These are phyloP conservation scores for Drosophila nasuta DNA, from an alignment of 1,140 invertebrate genomes.

Conservation along the genomic window DNA sequence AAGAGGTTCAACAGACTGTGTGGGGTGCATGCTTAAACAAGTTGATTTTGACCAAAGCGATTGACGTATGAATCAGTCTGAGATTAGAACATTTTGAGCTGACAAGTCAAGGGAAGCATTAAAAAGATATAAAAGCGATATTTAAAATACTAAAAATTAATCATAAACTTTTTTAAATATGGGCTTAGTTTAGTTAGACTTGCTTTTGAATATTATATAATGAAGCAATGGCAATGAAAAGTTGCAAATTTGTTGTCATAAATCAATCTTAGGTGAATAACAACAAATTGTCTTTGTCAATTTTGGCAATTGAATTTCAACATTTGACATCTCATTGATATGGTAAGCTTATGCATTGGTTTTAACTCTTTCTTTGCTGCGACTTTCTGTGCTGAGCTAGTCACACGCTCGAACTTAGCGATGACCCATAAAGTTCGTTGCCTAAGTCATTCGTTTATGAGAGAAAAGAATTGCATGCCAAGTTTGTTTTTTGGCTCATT, in stretches of 20 bases:
- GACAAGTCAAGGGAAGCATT: background rate
- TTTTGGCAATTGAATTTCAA: background rate
- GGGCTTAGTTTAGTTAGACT: too few species aligned
- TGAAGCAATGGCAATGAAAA: background rate
- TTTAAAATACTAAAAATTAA: too few species aligned
- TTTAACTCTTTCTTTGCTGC: slow-evolving; percentile 1
- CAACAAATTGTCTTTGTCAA: slow-evolving; percentile 1
- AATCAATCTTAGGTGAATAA: background rate
- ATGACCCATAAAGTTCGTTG: slow-evolving; percentile 17
- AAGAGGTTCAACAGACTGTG: slow-evolving; percentile 75
- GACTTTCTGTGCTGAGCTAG: background rate
- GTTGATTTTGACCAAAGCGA: slow-evolving; percentile 48
- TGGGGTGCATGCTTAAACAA: slow-evolving; percentile 52
- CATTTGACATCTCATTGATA: background rate
- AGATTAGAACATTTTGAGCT: slow-evolving; percentile 31
- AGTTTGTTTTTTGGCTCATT: slow-evolving; percentile 50
- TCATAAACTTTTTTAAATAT: too few species aligned
- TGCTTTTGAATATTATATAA: too few species aligned
- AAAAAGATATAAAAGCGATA: too few species aligned
- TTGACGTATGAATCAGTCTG: slow-evolving; percentile 50
- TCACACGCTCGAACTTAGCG: background rate
- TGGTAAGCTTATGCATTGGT: slow-evolving; percentile 2
- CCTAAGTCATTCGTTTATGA: slow-evolving; percentile 19
- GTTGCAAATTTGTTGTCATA: background rate
- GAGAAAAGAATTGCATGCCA: slow-evolving; percentile 41